Evolutionary conservation across 2,113 vertebrate species (phyloP), one percentile per base, ranked within the genome.

Genomic region (Chaetodon auriga): DNA sequence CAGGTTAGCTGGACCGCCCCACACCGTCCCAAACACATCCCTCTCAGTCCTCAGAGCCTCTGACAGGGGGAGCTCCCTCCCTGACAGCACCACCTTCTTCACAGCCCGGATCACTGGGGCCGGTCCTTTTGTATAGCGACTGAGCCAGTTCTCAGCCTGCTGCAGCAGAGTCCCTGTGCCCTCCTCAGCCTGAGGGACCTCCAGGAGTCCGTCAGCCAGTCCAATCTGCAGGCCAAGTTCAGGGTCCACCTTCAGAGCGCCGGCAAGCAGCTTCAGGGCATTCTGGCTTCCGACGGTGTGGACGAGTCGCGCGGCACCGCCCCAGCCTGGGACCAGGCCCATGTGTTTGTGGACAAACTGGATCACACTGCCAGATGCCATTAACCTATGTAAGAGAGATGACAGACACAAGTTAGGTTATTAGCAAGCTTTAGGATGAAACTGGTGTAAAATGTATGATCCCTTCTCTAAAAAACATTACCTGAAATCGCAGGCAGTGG

Each of bases 401-500:
- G 16, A 11, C 19, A 54, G 9, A 53, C 10, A 18, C 69, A 51
- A 54, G 6, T 30, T 19, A 69, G 4, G 30, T 61, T 19, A 53
- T 63, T 38, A 51, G 12, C 8, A 11, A 35, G 5, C 5, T 0
- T 66, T 70, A 11, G 18, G 23, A 49, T 73, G 7, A 15, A 76
- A 77, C 4, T 1, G 10, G 8, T 8, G 38, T 38, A 23, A 57
- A 75, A 53, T 21, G 36, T 16, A 18, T 68, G 16, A 65, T 36
- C 1, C 19, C 13, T 12, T 30, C 2, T 12, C 7, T 58, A 30
- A 48, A 48, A 80, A 53, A 57, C 48, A 35, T 83, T 90, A 99
- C 98, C 98, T 98, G 94, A 99, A 99, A 94, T 99, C 98, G 87
- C 98, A 99, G 1, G 97, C 97, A 2, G 97, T 99, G 19, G 94